phyloP scores from a whole-genome alignment of 2,888 invertebrate species.

The Entomobrya multifasciata region DNA sequence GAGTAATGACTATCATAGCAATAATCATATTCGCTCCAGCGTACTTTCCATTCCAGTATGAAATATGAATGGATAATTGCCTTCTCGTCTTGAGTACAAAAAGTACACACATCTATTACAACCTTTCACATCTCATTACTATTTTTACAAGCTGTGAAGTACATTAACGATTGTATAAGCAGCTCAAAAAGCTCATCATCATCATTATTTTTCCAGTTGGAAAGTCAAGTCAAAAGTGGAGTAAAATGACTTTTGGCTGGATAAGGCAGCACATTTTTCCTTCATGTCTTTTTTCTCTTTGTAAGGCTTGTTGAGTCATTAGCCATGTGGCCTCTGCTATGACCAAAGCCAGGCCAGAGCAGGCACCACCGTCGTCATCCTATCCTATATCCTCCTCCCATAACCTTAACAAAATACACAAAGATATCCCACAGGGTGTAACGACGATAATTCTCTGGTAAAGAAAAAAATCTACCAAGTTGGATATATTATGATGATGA shows the following conservation, averaged over 20 bases:
- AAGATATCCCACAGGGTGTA: conserved; percentile 71
- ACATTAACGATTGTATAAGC: conserved; percentile 57
- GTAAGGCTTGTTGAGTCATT: conserved; percentile 41
- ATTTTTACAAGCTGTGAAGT: conserved; percentile 69
- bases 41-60: neutral
- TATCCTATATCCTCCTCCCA: conserved; percentile 29
- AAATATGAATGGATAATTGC: conserved; percentile 68
- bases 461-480: conserved; percentile 6
- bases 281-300: conserved; percentile 35
- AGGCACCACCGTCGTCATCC: too few species aligned
- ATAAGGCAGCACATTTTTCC: conserved; percentile 11
- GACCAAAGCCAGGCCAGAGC: neutral
- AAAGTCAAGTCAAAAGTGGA: neutral
- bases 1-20: too few species aligned
- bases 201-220: neutral
- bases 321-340: conserved; percentile 51
- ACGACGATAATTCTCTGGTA: conserved; percentile 58
- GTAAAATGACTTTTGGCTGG: conserved; percentile 32
- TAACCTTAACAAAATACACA: conserved; percentile 54
- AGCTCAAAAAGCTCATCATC: too few species aligned
- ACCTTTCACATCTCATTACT: conserved; percentile 33
- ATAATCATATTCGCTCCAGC: conserved; percentile 4
- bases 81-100: neutral
- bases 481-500: conserved; percentile 22
- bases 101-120: neutral